Conservation (phyloP, 2,888 invertebrate genomes). For the Hirtodrosophila cameraria region DNA sequence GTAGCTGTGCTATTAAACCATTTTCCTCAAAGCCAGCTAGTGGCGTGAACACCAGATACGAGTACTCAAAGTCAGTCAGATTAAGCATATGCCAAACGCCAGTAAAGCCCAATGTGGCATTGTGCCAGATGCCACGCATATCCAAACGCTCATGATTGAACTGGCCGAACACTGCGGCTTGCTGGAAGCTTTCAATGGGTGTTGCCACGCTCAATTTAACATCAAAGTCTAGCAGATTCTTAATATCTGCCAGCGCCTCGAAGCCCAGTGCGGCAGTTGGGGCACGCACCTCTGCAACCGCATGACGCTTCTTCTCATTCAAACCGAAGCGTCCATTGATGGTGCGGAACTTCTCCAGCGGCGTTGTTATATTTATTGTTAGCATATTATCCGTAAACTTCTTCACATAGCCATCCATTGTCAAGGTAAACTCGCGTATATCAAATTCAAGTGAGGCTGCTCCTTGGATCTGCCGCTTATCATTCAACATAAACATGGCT, state of each 20-base stretch:
- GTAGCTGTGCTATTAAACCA: slow-evolving; percentile 88
- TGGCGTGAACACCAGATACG: slow-evolving; percentile 91
- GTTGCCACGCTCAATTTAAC: slow-evolving; percentile 90
- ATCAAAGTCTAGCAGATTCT: slow-evolving; percentile 89
- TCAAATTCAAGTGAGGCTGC: slow-evolving; percentile 89
- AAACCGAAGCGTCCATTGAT: slow-evolving; percentile 89
- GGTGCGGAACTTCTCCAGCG: slow-evolving; percentile 87
- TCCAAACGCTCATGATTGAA: slow-evolving; percentile 89
- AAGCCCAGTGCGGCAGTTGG: slow-evolving; percentile 89
- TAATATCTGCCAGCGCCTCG: slow-evolving; percentile 88
- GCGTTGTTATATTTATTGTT: slow-evolving; percentile 90
- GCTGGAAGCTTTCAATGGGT: slow-evolving; percentile 89
- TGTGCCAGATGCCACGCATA: slow-evolving; percentile 90
- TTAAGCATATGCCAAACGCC: slow-evolving; percentile 88
- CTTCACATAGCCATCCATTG: slow-evolving; percentile 88
- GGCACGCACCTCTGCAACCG: slow-evolving; percentile 90
- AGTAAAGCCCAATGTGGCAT: slow-evolving; percentile 89
- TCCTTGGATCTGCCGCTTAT: slow-evolving; percentile 88
- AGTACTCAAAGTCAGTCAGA: slow-evolving; percentile 90
- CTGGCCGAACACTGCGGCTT: slow-evolving; percentile 88
- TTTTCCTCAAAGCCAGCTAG: slow-evolving; percentile 91
- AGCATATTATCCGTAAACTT: slow-evolving; percentile 91
- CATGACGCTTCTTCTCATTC: slow-evolving; percentile 88
- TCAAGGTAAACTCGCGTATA: slow-evolving; percentile 88
- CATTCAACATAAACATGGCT: slow-evolving; percentile 88